Evolutionary conservation across 2,888 invertebrate species (phyloP), one percentile per base, ranked within the genome.

Genomic region (Cecidostiba fungosa): DNA sequence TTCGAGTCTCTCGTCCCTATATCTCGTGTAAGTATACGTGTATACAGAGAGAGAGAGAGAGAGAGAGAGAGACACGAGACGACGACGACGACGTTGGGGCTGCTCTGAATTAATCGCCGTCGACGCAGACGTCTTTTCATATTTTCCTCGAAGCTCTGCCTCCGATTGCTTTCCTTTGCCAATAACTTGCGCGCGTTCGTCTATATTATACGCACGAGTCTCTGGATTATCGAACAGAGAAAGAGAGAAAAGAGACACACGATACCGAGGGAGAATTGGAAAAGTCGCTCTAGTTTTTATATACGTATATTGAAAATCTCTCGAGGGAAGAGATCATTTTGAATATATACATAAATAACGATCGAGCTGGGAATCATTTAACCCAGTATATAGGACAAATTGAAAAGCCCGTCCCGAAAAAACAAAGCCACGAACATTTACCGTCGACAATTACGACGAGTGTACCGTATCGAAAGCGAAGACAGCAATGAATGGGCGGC

Each of bases 141-240:
- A 86, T 86, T 85, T 85, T 82, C 84, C 72, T 79, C 16, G 77
- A n/a, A 77, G 69, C 66, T 59, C 50, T 74, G 84, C 77, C 81
- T 62, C 36, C 86, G 86, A 86, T 86, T 86, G 86, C 76, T 86
- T 86, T 86, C 69, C 82, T 86, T 82, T 85, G 85, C 86, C 85
- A 86, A n/a, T n/a, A n/a, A 77, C 80, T 32, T 19, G 54, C 76
- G 76, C 12, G 23, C 77, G 19, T n/a, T 23, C 47, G 54, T 50
- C 50, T 80, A 59, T 23, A 54, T 72, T n/a, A 72, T 59, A 73
- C 50, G 43, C 32, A 59, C n/a, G n/a, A 10, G 54, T 43, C 16
- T 14, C 16, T 10, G 86, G 86, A 85, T 86, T 86, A 85, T 86
- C 86, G 84, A 86, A 29, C 79, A 76, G 74, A 36, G 74, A 77